These are phyloP conservation scores for Drymonia ruficornis DNA, from an alignment of 2,888 invertebrate genomes.

Conservation along the genomic window DNA sequence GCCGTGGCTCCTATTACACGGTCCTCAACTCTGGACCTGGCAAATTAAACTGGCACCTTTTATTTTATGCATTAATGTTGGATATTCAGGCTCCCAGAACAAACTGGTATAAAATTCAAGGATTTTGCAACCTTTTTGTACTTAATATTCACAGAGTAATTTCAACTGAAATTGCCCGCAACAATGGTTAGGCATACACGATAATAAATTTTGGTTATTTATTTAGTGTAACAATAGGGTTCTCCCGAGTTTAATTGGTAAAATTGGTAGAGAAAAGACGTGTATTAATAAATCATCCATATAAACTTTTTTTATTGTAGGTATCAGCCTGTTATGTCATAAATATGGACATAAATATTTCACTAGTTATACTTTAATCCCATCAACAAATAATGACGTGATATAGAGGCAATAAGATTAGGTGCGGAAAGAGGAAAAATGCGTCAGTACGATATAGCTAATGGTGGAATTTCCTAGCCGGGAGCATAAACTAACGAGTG, in stretches of 20 bases:
- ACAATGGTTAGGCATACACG: neutral
- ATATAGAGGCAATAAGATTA: too few species aligned
- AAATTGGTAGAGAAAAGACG: neutral
- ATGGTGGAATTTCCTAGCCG: slow-evolving; percentile 17
- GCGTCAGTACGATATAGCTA: slow-evolving; percentile 3
- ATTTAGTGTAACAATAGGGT: neutral
- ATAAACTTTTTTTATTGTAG: neutral
- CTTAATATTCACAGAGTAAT: slow-evolving; percentile 22
- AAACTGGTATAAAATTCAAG: slow-evolving; percentile 13
- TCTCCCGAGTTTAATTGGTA: too few species aligned
- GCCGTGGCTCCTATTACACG: slow-evolving; percentile 29
- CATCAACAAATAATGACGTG: too few species aligned
- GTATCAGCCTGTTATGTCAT: too few species aligned
- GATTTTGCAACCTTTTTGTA: slow-evolving; percentile 11
- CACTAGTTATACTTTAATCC: too few species aligned
- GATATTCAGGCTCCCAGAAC: slow-evolving; percentile 12
- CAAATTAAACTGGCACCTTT: slow-evolving; percentile 41
- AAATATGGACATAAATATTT: too few species aligned
- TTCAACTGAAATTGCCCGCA: neutral
- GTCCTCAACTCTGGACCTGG: slow-evolving; percentile 24
- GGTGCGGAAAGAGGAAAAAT: neutral
- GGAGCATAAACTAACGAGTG: slow-evolving; percentile 31
- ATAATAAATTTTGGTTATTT: neutral
- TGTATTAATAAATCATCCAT: neutral
- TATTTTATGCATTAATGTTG: slow-evolving; percentile 28